Conservation (phyloP, 2,888 invertebrate species). For the Gisinianus flammeolus region DNA sequence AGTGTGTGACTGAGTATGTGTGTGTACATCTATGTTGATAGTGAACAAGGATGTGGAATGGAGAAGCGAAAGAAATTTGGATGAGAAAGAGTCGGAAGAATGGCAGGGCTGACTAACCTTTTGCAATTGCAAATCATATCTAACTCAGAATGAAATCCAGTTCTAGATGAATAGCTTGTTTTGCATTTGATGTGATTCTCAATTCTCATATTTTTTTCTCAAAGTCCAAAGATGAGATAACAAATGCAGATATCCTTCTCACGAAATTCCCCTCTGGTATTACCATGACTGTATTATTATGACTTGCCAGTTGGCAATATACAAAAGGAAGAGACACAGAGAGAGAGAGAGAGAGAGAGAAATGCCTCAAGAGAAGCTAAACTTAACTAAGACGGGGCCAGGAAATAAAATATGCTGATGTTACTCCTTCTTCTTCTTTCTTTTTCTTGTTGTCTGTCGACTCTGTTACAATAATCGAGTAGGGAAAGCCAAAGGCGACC, state of each 20-base stretch:
- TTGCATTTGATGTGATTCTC: conserved; percentile 23
- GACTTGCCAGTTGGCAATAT: background rate
- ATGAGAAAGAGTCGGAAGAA: background rate
- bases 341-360: background rate
- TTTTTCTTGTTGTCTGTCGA: background rate
- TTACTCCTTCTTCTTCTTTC: background rate
- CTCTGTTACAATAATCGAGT: conserved; percentile 2
- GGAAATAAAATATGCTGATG: conserved; percentile 19
- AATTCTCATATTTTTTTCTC: too few relatives aligned
- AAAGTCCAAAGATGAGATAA: conserved; percentile 5
- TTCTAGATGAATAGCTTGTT: conserved; percentile 18
- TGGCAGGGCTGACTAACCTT: conserved; percentile 18
- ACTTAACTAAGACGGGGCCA: conserved; percentile 9
- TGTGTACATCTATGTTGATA: background rate
- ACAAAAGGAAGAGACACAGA: background rate
- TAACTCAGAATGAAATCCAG: conserved; percentile 14
- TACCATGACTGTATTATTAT: background rate
- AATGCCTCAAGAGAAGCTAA: conserved; percentile 15
- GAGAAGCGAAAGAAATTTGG: background rate
- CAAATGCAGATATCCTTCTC: conserved; percentile 24
- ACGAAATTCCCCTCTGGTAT: background rate
- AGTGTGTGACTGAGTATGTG: background rate
- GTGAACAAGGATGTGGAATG: background rate
- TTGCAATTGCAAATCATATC: conserved; percentile 12
- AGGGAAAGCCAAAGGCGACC: background rate